Percentiles rank a stretch among this genome's conserved stretches.
Evolutionary conservation across 2,113 vertebrate species (phyloP).

Genomic region (Peromyscus polionotus): DNA sequence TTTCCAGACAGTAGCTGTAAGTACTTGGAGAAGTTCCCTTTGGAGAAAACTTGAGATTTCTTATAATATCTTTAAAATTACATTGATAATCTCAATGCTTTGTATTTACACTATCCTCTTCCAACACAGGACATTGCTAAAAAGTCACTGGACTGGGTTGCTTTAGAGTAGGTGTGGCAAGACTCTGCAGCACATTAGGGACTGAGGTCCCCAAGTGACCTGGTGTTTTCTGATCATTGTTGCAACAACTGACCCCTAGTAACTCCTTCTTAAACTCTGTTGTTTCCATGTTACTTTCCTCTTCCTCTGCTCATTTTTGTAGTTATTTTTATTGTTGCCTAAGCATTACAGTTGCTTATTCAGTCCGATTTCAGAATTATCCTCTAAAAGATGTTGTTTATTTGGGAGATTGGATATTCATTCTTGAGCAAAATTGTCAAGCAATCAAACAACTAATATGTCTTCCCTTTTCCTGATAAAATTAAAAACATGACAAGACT

Average conservation of each 20-base stretch:
- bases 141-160: not conserved
- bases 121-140: not conserved
- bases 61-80: not conserved
- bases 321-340: not conserved
- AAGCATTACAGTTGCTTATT: not conserved
- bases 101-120: not conserved
- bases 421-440: not conserved
- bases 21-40: not conserved
- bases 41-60: not conserved
- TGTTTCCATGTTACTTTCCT: not conserved
- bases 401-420: not conserved
- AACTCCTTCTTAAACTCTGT: not conserved
- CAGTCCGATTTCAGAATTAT: not conserved
- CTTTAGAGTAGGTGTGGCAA: not conserved
- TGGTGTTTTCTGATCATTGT: not conserved
- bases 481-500: not conserved
- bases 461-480: not conserved
- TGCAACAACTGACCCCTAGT: not conserved
- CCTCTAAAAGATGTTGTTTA: not conserved
- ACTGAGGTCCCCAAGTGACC: not conserved
- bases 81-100: not conserved
- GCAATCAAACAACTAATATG: not conserved
- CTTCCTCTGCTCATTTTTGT: not conserved
- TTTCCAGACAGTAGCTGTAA: not conserved
- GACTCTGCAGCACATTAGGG: not conserved